Conservation (phyloP, 2,888 invertebrate species). For the Nymphalis c-album region DNA sequence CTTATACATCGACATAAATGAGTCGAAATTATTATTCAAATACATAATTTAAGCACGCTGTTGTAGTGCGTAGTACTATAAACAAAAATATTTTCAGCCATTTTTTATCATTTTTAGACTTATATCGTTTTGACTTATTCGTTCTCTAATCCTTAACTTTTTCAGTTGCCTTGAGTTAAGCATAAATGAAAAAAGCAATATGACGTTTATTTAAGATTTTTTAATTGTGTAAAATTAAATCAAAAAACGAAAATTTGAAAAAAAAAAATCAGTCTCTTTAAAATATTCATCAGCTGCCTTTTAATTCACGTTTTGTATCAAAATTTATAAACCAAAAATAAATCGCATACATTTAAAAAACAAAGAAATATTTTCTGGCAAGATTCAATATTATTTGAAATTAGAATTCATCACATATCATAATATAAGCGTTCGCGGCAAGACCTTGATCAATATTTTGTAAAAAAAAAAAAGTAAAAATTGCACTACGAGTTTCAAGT, state of each 20-base stretch:
- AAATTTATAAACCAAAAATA: background rate
- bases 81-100: too few species aligned
- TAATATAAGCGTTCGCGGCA: conserved; percentile 28
- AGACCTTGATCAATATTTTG: conserved; percentile 5
- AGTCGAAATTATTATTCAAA: too few species aligned
- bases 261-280: conserved; percentile 21
- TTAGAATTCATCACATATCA: conserved; percentile 2
- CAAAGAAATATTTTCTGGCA: conserved; percentile 13
- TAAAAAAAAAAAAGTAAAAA: background rate
- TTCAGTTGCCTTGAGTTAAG: too few species aligned
- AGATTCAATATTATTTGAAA: conserved; percentile 4
- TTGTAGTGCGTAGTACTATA: too few species aligned
- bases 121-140: too few species aligned
- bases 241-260: background rate
- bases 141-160: too few species aligned
- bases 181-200: too few species aligned
- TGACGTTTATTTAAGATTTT: too few species aligned
- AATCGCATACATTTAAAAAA: conserved; percentile 1
- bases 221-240: conserved; percentile 1
- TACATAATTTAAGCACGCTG: too few species aligned
- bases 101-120: too few species aligned
- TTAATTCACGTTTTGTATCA: background rate
- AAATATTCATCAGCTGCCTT: conserved; percentile 21
- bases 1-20: too few species aligned
- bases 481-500: background rate